Base-by-base conservation (phyloP, 2,113 vertebrate genomes). In the Suricata suricatta region DNA sequence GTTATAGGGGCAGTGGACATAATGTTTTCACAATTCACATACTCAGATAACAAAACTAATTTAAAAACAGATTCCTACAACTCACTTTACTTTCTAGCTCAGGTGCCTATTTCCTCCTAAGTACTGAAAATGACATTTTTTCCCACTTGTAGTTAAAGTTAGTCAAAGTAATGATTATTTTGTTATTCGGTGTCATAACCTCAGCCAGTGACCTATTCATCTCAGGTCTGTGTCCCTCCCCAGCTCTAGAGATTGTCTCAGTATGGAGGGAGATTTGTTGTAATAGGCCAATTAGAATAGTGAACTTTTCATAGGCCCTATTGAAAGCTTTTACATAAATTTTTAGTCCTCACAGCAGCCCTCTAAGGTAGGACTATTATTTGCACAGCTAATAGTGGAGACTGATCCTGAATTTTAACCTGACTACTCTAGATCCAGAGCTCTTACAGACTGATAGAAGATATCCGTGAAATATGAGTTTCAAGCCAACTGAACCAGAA, bases 271-370 rank as follows among this genome's bases (percentile, higher is more conserved):
- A 17, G 69, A 69, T 96, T 96, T 68, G 6, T 11, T 72, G 15
- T 90, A 89, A 92, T 68, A 74, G 27, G 15, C 54, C 77, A 96
- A 88, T 93, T 88, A 93, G 57, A 87, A 77, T 19, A 95, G 66
- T 54, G 90, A 90, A 84, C 57, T 68, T 52, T 87, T 92, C 92
- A 92, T 17, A 90, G 57, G 7, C 16, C 29, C 44, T 84, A 19
- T 77, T 77, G 92, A 84, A 85, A 66, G 38, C 29, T 72, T 81
- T 92, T 76, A n/a, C 33, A 10, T 91, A 71, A 91, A 82, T 95
- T 38, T 93, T 86, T 23, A 79, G 64, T 44, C 35, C 47, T 94
- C 5, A 31, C 25, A 84, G 47, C 74, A 76, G 50, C 19, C 35
- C 15, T 57, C 3, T 63, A 25, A 94, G 44, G 19, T 41, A 52